A percentile compares a stretch with the other conserved stretches of the same genome.
These are phyloP conservation scores for Adelosebastes latens DNA, from an alignment of 2,797 vertebrate species.

Conservation along the genomic window DNA sequence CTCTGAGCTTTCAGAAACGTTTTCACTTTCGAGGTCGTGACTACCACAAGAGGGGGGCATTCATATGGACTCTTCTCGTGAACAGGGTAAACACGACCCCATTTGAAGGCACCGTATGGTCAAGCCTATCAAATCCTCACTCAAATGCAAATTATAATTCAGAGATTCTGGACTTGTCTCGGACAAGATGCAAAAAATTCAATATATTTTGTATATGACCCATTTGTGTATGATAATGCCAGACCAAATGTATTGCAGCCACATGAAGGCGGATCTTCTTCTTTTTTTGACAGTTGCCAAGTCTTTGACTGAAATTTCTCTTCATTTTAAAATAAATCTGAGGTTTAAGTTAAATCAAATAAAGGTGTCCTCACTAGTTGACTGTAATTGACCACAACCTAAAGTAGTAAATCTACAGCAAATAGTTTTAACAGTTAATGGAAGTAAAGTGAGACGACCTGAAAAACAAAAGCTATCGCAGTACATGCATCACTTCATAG, in stretches of 20 bases:
- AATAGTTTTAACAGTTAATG: conserved; percentile 21
- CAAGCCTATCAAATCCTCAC: background rate
- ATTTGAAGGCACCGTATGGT: too few species aligned
- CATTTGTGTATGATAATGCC: conserved; percentile 7
- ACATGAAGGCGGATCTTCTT: background rate
- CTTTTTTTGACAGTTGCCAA: conserved; percentile 2
- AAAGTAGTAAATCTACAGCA: conserved; percentile 15
- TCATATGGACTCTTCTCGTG: too few species aligned
- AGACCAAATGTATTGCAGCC: conserved; percentile 35
- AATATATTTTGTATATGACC: background rate
- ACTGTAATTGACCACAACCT: conserved; percentile 9
- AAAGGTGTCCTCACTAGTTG: background rate
- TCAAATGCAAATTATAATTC: conserved; percentile 11
- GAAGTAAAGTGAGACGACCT: background rate
- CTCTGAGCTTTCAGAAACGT: too few species aligned
- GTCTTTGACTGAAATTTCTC: background rate
- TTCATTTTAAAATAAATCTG: conserved; percentile 7
- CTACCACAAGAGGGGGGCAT: too few species aligned
- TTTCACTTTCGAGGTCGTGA: too few species aligned
- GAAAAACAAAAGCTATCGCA: background rate
- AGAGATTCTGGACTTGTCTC: background rate
- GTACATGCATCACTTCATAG: conserved; percentile 1
- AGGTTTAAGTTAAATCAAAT: background rate
- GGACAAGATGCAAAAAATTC: background rate
- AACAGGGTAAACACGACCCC: too few species aligned